A percentile compares a stretch with the other conserved stretches of the same genome.
These are phyloP conservation scores for Natator depressus DNA, from an alignment of 2,113 vertebrate genomes.

Conservation along the genomic window DNA sequence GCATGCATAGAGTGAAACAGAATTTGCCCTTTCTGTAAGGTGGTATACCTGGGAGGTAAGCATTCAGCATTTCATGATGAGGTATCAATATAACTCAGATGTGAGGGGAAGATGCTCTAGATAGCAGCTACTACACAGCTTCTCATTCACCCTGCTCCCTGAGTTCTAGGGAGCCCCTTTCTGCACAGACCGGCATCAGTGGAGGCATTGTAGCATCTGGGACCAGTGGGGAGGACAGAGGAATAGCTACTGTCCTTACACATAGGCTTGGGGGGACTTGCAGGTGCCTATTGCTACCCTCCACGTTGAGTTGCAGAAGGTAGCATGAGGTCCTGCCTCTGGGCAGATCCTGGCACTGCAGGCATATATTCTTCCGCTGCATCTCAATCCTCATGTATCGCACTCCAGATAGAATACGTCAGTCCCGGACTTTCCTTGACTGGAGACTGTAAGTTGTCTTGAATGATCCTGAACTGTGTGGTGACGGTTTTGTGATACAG, in stretches of 20 bases:
- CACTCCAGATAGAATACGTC: not conserved
- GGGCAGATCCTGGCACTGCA: too few relatives aligned
- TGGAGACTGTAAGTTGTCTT: not conserved
- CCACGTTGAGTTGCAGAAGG: not conserved
- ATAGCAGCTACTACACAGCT: too few relatives aligned
- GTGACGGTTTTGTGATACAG: not conserved
- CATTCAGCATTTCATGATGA: too few relatives aligned
- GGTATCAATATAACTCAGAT: too few relatives aligned
- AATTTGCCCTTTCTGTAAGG: rapidly evolving
- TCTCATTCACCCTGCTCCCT: too few relatives aligned
- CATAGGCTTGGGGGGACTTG: not conserved
- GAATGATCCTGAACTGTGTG: not conserved
- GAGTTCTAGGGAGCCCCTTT: too few relatives aligned
- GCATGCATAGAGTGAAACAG: not conserved
- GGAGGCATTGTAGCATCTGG: too few relatives aligned
- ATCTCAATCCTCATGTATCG: not conserved
- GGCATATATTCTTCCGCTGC: too few relatives aligned
- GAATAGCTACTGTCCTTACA: not conserved
- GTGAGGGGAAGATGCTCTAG: too few relatives aligned
- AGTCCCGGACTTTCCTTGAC: not conserved
- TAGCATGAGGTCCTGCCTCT: not conserved
- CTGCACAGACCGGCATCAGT: too few relatives aligned
- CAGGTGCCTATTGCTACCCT: rapidly evolving
- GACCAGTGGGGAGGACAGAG: too few relatives aligned
- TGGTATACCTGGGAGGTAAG: not conserved